Evolutionary conservation across 1,140 invertebrate genomes (phyloP).

Genomic region (Apolygus lucorum): DNA sequence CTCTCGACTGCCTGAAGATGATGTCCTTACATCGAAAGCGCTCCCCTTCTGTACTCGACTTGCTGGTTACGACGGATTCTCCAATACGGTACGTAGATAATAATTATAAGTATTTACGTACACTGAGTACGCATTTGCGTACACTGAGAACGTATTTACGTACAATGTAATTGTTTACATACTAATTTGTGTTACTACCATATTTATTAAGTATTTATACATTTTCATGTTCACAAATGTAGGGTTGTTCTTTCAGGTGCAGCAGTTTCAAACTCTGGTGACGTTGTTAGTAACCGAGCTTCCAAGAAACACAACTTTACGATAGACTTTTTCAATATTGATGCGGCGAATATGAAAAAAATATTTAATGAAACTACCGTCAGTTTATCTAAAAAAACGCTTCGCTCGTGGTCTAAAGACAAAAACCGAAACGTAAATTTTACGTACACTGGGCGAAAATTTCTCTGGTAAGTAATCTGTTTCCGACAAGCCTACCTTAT

Average conservation of each 20-base stretch:
- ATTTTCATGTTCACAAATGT: neutral
- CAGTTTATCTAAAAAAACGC: neutral
- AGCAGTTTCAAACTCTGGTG: neutral
- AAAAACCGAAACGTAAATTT: neutral
- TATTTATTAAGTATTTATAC: neutral
- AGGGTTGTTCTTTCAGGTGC: neutral
- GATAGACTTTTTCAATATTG: neutral
- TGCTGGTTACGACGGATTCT: too few species aligned
- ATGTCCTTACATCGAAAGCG: too few species aligned
- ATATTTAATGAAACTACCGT: neutral
- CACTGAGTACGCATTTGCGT: too few species aligned
- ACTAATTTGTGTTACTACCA: neutral
- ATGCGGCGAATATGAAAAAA: neutral
- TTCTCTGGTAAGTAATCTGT: conserved; percentile 19
- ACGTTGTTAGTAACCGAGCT: too few species aligned
- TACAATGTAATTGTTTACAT: neutral
- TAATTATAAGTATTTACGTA: too few species aligned
- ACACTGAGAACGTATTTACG: neutral
- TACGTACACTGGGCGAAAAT: neutral
- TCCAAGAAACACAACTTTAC: neutral
- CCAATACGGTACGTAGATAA: too few species aligned
- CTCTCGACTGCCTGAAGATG: too few species aligned
- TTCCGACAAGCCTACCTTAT: too few species aligned
- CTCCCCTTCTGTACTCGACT: too few species aligned
- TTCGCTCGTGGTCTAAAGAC: neutral